Base-by-base conservation (phyloP, 2,113 vertebrate species). In the Oplegnathus fasciatus region DNA sequence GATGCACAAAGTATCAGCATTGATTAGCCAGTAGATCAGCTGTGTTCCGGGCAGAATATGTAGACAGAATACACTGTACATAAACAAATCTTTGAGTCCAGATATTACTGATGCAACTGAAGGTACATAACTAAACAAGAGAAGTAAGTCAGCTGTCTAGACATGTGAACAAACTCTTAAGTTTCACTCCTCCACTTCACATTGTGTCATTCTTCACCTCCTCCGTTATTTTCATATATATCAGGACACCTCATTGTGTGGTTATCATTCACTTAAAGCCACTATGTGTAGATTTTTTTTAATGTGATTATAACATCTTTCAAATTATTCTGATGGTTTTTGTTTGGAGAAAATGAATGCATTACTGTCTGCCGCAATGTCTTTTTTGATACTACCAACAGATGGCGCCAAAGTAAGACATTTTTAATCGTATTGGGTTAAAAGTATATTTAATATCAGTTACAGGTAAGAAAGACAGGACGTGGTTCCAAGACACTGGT, bases 21-120 rank as follows among this genome's bases (percentile, higher is more conserved):
- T 46, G 73, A 80, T 68, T 82, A 89, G 75, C 72, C 57, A n/a
- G 81, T 90, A 87, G 90, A 82, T 32, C 73, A 75, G 67, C 67
- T 52, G 34, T 65, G 69, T 71, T 67, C 28, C 74, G 77, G 80
- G 62, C 65, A 37, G 75, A 78, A 57, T 64, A 26, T 70, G n/a
- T 28, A 67, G 64, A 75, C 37, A 71, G 58, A 80, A 70, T 66
- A 60, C 67, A 18, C 42, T 71, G 37, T 37, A 76, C 68, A 52
- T 55, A 44, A 5, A 78, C 61, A 60, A 61, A 64, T 34, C 46
- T 62, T 54, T 74, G 50, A 73, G 64, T n/a, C 26, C 69, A 73
- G 28, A 48, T 57, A 18, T 76, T 61, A 30, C 1, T 67, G 68
- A 65, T 44, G 9, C 57, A 52, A 8, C 44, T 54, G 69, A 75